Percentiles rank a stretch among this genome's conserved stretches.
These are phyloP conservation scores for Drosophila burlai DNA, from an alignment of 1,140 invertebrate genomes.

Conservation along the genomic window DNA sequence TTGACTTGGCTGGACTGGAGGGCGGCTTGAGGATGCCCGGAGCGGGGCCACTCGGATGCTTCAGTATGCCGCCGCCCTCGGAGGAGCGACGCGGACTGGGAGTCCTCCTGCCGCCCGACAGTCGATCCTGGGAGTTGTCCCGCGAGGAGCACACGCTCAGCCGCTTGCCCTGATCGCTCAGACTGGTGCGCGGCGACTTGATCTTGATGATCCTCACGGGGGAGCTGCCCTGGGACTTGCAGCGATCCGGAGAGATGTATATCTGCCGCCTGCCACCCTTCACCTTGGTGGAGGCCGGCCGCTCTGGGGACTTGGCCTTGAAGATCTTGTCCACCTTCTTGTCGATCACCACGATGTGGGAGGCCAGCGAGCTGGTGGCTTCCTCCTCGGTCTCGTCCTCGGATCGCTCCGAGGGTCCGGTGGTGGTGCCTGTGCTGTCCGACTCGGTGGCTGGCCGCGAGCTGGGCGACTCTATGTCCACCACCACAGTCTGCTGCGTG, in stretches of 20 bases:
- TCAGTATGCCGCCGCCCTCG: conserved; percentile 80
- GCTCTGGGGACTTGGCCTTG: conserved; percentile 75
- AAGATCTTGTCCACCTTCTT: conserved; percentile 85
- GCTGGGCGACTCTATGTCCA: conserved; percentile 75
- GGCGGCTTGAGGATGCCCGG: conserved; percentile 77
- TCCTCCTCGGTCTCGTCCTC: conserved; percentile 81
- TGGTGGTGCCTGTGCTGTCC: conserved; percentile 75
- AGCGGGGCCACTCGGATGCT: conserved; percentile 64
- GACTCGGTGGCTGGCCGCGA: conserved; percentile 74
- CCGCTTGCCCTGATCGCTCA: conserved; percentile 79
- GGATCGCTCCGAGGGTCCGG: conserved; percentile 72
- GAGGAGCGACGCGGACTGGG: conserved; percentile 78
- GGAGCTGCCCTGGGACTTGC: conserved; percentile 81
- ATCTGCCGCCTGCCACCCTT: conserved; percentile 72
- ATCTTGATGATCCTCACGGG: conserved; percentile 85
- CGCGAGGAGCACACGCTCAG: conserved; percentile 73
- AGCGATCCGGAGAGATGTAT: conserved; percentile 82
- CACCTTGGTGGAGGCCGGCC: conserved; percentile 40
- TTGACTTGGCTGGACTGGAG: conserved; percentile 76
- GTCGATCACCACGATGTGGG: conserved; percentile 79
- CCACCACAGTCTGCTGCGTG: conserved; percentile 74
- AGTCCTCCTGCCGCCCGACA: conserved; percentile 71
- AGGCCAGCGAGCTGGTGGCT: conserved; percentile 40
- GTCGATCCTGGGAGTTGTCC: conserved; percentile 79
- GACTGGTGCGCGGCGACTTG: conserved; percentile 76